phyloP scores from a whole-genome alignment of 2,888 invertebrate species.

The Kuschelorhynchus macadamiae region DNA sequence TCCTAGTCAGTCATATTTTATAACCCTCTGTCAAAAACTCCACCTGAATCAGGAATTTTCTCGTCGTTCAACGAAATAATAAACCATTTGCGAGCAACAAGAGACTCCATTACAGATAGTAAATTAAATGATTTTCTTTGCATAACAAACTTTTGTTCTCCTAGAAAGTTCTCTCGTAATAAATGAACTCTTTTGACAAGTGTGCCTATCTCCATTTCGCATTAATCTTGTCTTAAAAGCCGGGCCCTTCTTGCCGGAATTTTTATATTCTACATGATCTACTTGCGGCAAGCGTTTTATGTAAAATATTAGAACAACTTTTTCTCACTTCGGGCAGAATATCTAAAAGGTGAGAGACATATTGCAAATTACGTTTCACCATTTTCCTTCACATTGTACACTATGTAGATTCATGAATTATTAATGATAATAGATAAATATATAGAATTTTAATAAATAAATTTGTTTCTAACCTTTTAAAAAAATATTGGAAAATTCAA shows the following conservation, averaged over 20 bases:
- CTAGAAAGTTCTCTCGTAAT: slow-evolving; percentile 33
- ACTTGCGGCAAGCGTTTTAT: slow-evolving; percentile 9
- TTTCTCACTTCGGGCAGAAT: neutral
- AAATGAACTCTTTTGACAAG: slow-evolving; percentile 44
- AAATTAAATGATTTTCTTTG: slow-evolving; percentile 45
- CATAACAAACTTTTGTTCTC: slow-evolving; percentile 42
- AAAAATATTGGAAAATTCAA: too few species aligned
- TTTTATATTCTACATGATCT: slow-evolving; percentile 26
- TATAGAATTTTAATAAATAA: too few species aligned
- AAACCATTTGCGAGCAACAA: slow-evolving; percentile 17
- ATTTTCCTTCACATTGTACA: too few species aligned
- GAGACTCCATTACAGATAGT: slow-evolving; percentile 42
- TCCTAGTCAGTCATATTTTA: too few species aligned
- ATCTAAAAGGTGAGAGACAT: neutral
- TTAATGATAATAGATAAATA: too few species aligned
- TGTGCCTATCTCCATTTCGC: slow-evolving; percentile 38
- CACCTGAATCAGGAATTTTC: slow-evolving; percentile 16
- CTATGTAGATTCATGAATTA: too few species aligned
- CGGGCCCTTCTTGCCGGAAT: slow-evolving; percentile 11
- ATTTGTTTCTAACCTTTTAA: too few species aligned
- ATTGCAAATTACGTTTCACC: neutral
- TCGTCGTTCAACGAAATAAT: slow-evolving; percentile 11
- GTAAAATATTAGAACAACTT: slow-evolving; percentile 18
- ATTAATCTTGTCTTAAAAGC: slow-evolving; percentile 44
- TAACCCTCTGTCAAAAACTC: slow-evolving; percentile 8